Base-by-base conservation (phyloP, 2,888 invertebrate genomes). In the Drosophila merina region DNA sequence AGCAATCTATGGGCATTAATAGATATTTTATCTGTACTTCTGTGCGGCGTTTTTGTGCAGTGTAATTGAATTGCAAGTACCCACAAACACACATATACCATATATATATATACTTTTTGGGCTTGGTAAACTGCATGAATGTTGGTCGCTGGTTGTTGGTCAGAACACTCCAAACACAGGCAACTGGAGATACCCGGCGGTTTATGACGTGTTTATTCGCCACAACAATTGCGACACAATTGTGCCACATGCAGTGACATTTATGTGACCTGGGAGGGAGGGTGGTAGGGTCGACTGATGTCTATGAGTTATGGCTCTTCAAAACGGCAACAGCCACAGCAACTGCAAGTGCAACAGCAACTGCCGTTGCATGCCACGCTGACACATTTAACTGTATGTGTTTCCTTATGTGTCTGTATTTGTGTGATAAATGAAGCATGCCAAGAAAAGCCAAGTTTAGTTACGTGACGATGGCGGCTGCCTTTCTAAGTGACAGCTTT, bases 201-300 rank as follows among this genome's bases (percentile, higher is more conserved):
- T 58, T 63, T 68, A 69, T 74, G 74, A 78, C 66, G 71, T 72
- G 71, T 72, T 72, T 79, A 77, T 77, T 72, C 72, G 58, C 72
- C 62, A 57, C 66, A 73, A 64, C 71, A 73, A 72, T 72, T 74
- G 85, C 80, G 74, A 72, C 79, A 85, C 74, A 78, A 74, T 76
- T 75, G 64, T 78, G 83, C 76, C 84, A 83, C 83, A 79, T 74
- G 76, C 85, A 74, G 64, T 73, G 79, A 82, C 82, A 82, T 73
- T 85, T 85, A 77, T 82, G 72, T 66, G 74, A 67, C 79, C 77
- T 60, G 64, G 42, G 57, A 51, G 36, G 56, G 50, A 14, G 60
- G 57, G 45, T 45, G 54, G 20, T 8, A 4, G 42, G 10, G 14
- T 14, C 44, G 25, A 63, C 68, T 59, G 64, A 75, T 73, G 75